Evolutionary conservation across 1,140 invertebrate genomes (phyloP), one percentile per base, ranked within the genome.

Genomic region (Bombus impatiens): DNA sequence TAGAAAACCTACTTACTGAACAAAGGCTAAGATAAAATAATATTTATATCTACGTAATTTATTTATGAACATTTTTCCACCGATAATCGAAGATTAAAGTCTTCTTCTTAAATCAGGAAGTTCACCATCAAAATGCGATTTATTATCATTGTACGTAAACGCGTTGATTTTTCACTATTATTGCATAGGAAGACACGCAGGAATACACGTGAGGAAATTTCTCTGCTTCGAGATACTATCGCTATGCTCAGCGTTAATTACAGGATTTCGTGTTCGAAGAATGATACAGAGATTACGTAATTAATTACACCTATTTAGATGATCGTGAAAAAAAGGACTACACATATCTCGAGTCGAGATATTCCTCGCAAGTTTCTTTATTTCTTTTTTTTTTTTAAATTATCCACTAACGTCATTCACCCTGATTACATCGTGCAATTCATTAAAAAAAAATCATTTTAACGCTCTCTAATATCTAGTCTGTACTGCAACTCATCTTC

Each of bases 181-280:
- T 25, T 12, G 8, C 32, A 28, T 6, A 28, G 12, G 25, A 13
- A 37, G 18, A 53, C 18, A 53, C 15, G 15, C 18, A 40, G 32
- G 3, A 37, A 70, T 22, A 37, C 42, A 8, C 44, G 65, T 4
- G 42, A 68, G 44, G 22, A 70, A 35, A 42, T 37, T 37, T 80
- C n/a, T 47, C 8, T 37, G 35, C 42, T 57, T 12, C 25, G n/a
- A 80, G 32, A 44, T 44, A 22, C 22, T 40, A 68, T 80, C 78
- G 4, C 32, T 2, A 15, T 35, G 25, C 13, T 32, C 32, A 25
- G 0, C 15, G 37, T 22, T 70, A 70, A 70, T 53, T 67, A n/a
- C 78, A 28, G 44, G 78, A 80, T 80, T 53, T 70, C 62, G 32
- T 53, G 65, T 80, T 53, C 44, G 13, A 35, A 40, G 25, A 70